phyloP scores from a whole-genome alignment of 1,140 invertebrate species.

The Scaptomyza pallida region DNA sequence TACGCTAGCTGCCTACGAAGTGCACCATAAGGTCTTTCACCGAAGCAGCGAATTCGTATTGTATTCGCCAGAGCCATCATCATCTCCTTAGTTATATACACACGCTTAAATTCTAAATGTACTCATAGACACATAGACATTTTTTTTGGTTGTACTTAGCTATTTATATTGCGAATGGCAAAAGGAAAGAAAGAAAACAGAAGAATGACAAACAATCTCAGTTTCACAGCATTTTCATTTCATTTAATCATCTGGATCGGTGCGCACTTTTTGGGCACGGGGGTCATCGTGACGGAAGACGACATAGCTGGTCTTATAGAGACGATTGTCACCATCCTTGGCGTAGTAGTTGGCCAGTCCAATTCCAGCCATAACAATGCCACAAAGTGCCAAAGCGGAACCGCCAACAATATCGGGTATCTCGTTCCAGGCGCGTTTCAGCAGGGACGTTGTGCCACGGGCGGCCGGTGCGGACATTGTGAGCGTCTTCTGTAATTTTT shows the following conservation, averaged over 20 bases:
- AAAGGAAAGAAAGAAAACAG: conserved; percentile 12
- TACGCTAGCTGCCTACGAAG: conserved; percentile 25
- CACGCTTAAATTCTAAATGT: not conserved
- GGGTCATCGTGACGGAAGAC: conserved; percentile 88
- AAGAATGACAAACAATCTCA: conserved; percentile 22
- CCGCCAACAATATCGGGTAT: conserved; percentile 88
- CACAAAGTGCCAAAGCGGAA: conserved; percentile 85
- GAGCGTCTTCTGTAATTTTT: conserved; percentile 28
- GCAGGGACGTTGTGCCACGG: conserved; percentile 73
- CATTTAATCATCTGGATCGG: conserved; percentile 77
- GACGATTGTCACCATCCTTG: conserved; percentile 87
- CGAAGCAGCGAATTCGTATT: conserved; percentile 14
- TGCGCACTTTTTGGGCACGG: conserved; percentile 84
- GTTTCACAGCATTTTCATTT: conserved; percentile 27
- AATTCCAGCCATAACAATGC: conserved; percentile 84
- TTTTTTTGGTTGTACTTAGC: conserved; percentile 63
- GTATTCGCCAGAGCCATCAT: conserved; percentile 6
- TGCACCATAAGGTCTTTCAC: conserved; percentile 33
- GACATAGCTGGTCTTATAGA: conserved; percentile 87
- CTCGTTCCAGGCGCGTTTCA: conserved; percentile 87
- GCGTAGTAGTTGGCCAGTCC: conserved; percentile 85
- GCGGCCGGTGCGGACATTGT: conserved; percentile 73
- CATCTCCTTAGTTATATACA: no score
- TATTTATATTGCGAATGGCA: conserved; percentile 38
- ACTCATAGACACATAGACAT: conserved; percentile 14